Conservation (phyloP, 2,797 vertebrate species). For the Octomys mimax region DNA sequence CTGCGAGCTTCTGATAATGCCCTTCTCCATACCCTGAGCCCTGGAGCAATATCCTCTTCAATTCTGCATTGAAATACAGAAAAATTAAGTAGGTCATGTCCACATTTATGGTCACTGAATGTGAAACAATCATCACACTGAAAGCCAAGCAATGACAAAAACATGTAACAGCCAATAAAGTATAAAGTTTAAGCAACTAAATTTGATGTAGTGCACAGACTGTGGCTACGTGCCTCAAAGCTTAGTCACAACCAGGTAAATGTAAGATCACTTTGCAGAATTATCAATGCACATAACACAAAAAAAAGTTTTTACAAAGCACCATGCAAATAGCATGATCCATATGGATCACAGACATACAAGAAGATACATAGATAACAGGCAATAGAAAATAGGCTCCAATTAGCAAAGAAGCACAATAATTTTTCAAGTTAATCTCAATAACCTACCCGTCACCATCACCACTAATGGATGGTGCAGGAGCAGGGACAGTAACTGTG, state of each 20-base stretch:
- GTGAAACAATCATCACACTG: slow-evolving; percentile 90
- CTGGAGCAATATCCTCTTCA: slow-evolving; percentile 99
- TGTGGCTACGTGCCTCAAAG: slow-evolving; percentile 92
- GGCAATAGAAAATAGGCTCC: slow-evolving; percentile 94
- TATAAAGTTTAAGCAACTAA: slow-evolving; percentile 92
- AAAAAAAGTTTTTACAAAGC: slow-evolving; percentile 90
- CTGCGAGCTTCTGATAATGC: slow-evolving; percentile 96
- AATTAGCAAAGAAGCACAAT: slow-evolving; percentile 97
- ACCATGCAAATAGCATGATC: slow-evolving; percentile 93
- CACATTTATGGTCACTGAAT: slow-evolving; percentile 83
- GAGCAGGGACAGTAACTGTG: slow-evolving; percentile 99
- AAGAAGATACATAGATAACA: slow-evolving; percentile 92
- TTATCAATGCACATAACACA: slow-evolving; percentile 91
- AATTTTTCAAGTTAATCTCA: slow-evolving; percentile 95
- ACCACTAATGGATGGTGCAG: slow-evolving; percentile 99
- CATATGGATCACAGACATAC: slow-evolving; percentile 91
- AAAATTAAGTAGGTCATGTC: slow-evolving; percentile 88
- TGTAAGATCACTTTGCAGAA: slow-evolving; percentile 91
- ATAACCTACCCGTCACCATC: slow-evolving; percentile 99
- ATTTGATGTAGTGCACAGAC: slow-evolving; percentile 93
- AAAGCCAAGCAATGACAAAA: slow-evolving; percentile 93
- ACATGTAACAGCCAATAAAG: slow-evolving; percentile 91
- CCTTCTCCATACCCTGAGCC: slow-evolving; percentile 98
- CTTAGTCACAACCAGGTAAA: slow-evolving; percentile 92
- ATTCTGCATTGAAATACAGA: slow-evolving; percentile 91